Evolutionary conservation across 2,113 vertebrate genomes (phyloP).

Genomic region (Thunnus maccoyii): DNA sequence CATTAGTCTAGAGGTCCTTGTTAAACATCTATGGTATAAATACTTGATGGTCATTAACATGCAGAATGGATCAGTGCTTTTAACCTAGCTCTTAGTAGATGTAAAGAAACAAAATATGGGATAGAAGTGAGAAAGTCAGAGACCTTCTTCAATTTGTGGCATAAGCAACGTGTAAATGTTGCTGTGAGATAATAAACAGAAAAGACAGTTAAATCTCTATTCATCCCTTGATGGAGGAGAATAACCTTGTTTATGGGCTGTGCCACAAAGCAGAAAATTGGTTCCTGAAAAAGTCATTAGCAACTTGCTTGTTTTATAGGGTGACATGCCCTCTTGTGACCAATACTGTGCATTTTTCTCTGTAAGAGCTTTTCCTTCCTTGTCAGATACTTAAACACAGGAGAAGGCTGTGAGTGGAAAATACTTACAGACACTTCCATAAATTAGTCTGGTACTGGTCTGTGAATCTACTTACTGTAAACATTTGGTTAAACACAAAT

Average conservation of each 20-base stretch:
- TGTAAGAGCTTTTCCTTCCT: conserved; percentile 49
- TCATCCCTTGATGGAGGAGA: conserved; percentile 77
- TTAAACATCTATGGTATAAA: conserved; percentile 37
- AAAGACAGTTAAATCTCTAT: conserved; percentile 88
- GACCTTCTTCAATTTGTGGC: conserved; percentile 60
- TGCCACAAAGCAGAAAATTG: conserved; percentile 83
- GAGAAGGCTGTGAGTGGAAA: conserved; percentile 43
- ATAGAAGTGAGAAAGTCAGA: conserved; percentile 53
- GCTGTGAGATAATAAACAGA: conserved; percentile 80
- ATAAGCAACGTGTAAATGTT: conserved; percentile 74
- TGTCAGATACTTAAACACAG: conserved; percentile 70
- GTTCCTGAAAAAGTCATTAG: conserved; percentile 87
- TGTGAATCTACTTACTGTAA: conserved; percentile 49
- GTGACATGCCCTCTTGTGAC: conserved; percentile 79
- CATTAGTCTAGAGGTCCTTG: conserved; percentile 6
- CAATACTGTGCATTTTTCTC: conserved; percentile 65
- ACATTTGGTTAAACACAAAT: conserved; percentile 30
- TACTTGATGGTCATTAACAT: conserved; percentile 35
- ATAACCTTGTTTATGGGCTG: conserved; percentile 82
- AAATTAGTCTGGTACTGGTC: conserved; percentile 35
- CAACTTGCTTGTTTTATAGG: conserved; percentile 82
- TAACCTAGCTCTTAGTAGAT: conserved; percentile 34
- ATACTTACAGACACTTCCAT: conserved; percentile 47
- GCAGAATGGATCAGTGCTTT: conserved; percentile 46
- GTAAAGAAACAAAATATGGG: conserved; percentile 19